Percentiles rank a stretch among this genome's conserved stretches.
These are phyloP conservation scores for Eonycteris spelaea DNA, from an alignment of 2,113 vertebrate genomes.

Conservation along the genomic window DNA sequence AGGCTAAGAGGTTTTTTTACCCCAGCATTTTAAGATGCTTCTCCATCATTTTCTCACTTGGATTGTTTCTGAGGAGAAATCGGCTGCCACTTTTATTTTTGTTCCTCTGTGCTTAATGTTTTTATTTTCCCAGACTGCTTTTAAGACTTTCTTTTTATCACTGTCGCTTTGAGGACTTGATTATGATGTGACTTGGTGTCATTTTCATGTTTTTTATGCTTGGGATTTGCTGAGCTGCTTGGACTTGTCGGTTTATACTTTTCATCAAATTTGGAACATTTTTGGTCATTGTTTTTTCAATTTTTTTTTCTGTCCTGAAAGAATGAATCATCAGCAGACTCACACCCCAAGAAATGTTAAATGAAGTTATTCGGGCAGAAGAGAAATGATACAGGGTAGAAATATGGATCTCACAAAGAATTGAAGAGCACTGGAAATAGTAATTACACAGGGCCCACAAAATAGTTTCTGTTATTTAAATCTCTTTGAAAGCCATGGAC, in stretches of 20 bases:
- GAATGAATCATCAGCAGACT: background rate
- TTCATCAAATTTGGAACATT: background rate
- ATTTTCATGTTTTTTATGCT: background rate
- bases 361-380: background rate
- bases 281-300: background rate
- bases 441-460: background rate
- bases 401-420: background rate
- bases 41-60: background rate
- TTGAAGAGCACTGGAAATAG: background rate
- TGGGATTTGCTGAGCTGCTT: background rate
- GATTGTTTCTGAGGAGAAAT: background rate
- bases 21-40: background rate
- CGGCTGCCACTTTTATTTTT: background rate
- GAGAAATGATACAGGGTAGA: background rate
- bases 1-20: background rate
- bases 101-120: background rate
- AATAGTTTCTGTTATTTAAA: background rate
- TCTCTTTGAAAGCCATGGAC: background rate
- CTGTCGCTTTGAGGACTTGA: background rate
- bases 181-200: background rate
- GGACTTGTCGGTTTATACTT: background rate
- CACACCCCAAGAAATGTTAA: background rate
- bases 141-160: background rate
- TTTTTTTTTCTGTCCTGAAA: background rate
- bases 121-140: background rate